phyloP scores from a whole-genome alignment of 2,888 invertebrate genomes.

The Eustalomyia histrio region DNA sequence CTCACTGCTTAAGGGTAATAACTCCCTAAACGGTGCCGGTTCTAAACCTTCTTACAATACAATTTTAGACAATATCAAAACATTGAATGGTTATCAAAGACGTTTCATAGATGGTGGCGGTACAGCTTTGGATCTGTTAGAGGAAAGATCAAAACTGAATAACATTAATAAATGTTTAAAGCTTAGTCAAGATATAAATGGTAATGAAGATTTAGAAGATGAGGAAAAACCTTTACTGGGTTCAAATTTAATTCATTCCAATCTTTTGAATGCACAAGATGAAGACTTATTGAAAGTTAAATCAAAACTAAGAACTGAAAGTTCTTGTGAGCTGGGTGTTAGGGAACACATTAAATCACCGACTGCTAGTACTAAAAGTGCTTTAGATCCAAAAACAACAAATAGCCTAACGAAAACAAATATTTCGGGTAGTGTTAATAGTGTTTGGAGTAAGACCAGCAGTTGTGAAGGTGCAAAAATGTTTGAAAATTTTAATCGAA shows the following conservation, averaged over 20 bases:
- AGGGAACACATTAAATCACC: conserved; percentile 63
- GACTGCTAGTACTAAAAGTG: conserved; percentile 65
- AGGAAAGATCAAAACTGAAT: conserved; percentile 65
- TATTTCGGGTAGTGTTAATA: conserved; percentile 78
- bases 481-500: conserved; percentile 79
- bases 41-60: conserved; percentile 64
- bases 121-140: conserved; percentile 73
- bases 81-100: conserved; percentile 71
- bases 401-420: conserved; percentile 70
- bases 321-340: conserved; percentile 51
- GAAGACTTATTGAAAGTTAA: conserved; percentile 40
- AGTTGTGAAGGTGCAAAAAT: conserved; percentile 79
- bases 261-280: conserved; percentile 64
- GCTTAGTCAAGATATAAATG: conserved; percentile 30
- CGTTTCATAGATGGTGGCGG: conserved; percentile 75
- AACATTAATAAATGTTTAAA: conserved; percentile 19
- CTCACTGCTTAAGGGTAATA: conserved; percentile 46
- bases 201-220: conserved; percentile 70
- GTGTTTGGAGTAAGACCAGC: conserved; percentile 79
- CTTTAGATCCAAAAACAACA: conserved; percentile 51
- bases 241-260: conserved; percentile 66
- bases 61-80: conserved; percentile 68
- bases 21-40: conserved; percentile 45
- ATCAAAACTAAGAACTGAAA: conserved; percentile 60
- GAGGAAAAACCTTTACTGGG: conserved; percentile 73